These are phyloP conservation scores for Gymnosoma rotundatum DNA, from an alignment of 2,888 invertebrate species.

Conservation along the genomic window DNA sequence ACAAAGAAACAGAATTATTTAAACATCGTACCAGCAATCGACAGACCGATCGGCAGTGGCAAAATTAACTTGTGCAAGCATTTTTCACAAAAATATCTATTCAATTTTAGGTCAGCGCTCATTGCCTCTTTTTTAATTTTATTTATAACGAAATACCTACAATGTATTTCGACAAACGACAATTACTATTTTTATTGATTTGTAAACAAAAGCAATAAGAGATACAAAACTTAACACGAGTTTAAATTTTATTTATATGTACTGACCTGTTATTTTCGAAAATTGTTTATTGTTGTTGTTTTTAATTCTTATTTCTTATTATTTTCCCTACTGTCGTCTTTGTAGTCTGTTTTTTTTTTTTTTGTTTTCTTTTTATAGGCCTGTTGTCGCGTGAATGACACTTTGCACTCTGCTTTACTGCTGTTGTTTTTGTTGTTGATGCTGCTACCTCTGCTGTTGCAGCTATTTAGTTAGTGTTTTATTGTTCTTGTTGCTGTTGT, in stretches of 20 bases:
- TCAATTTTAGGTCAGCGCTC: constrained; percentile 49
- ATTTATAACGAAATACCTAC: constrained; percentile 5
- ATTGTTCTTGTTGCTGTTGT: constrained; percentile 40
- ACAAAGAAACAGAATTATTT: background rate
- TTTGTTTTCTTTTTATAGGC: constrained; percentile 54
- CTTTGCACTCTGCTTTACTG: constrained; percentile 63
- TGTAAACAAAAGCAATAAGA: constrained; percentile 12
- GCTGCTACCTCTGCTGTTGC: constrained; percentile 25
- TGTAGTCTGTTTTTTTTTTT: constrained; percentile 18
- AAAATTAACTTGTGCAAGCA: constrained; percentile 50
- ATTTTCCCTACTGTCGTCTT: constrained; percentile 7
- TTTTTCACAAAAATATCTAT: constrained; percentile 32
- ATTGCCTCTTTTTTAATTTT: constrained; percentile 8
- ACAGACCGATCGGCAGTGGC: constrained; percentile 9
- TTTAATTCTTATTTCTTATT: constrained; percentile 51
- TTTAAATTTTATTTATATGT: constrained; percentile 54
- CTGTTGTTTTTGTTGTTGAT: constrained; percentile 19
- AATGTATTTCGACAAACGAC: background rate
- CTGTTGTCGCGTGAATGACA: constrained; percentile 70
- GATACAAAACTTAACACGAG: background rate
- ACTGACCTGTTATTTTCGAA: constrained; percentile 68
- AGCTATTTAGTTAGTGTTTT: constrained; percentile 38
- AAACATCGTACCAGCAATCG: background rate
- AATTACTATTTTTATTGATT: constrained; percentile 21
- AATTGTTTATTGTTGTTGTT: constrained; percentile 41